Evolutionary conservation across 2,888 invertebrate genomes (phyloP).

Genomic region (Alloplasta piceator): DNA sequence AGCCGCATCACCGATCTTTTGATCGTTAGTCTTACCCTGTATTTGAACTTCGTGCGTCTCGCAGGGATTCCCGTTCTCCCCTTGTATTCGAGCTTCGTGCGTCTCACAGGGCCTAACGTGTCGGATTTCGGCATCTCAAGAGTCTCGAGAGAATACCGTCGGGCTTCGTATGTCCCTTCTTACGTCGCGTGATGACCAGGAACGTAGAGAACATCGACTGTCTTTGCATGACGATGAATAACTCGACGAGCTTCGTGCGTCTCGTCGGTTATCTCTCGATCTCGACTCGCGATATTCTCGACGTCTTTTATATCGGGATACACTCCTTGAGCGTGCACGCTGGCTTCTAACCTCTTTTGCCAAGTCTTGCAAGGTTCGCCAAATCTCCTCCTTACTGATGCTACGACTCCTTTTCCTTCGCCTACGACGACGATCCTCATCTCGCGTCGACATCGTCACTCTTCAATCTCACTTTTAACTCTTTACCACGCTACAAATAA

Average conservation of each 20-base stretch:
- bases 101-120: too few species aligned
- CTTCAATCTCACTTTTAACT: neutral
- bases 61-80: too few species aligned
- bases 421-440: neutral
- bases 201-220: neutral
- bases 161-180: too few species aligned
- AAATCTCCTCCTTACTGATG: neutral
- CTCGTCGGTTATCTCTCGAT: conserved; percentile 3
- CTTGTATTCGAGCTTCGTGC: too few species aligned
- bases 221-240: neutral
- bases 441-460: neutral
- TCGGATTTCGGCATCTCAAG: too few species aligned
- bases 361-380: neutral
- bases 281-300: neutral
- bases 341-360: neutral
- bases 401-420: neutral
- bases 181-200: neutral
- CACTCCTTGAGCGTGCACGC: conserved; percentile 3
- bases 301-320: neutral
- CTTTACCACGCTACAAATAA: neutral
- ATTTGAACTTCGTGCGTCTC: too few species aligned
- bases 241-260: conserved; percentile 27
- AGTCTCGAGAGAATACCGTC: neutral
- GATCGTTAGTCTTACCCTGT: too few species aligned
- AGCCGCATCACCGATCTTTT: too few species aligned